A percentile compares a stretch with the other conserved stretches of the same genome.
Conservation (phyloP, 2,113 vertebrate genomes). For the Phyllostomus discolor region DNA sequence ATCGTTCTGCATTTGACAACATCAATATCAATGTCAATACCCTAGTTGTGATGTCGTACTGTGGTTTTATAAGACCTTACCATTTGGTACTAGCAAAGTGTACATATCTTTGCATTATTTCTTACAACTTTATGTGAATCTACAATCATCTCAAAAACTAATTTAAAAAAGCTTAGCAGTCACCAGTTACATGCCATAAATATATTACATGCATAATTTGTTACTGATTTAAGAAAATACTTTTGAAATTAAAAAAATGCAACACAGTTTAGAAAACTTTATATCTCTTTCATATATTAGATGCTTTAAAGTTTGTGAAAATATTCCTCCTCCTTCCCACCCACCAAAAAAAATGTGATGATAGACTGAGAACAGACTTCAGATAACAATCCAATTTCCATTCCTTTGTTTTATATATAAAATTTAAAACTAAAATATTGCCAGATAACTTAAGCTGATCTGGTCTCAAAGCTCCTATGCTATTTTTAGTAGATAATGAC, state of each 20-base stretch:
- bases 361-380: slow-evolving; percentile 48
- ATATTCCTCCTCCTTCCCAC: slow-evolving; percentile 55
- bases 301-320: slow-evolving; percentile 26
- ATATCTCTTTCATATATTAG: slow-evolving; percentile 46
- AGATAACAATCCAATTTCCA: neutral
- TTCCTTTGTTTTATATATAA: slow-evolving; percentile 15
- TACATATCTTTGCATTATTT: neutral
- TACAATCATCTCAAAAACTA: neutral
- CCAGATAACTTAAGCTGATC: neutral
- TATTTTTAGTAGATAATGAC: slow-evolving; percentile 27
- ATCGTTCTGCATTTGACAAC: neutral
- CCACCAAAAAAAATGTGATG: slow-evolving; percentile 51
- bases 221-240: slow-evolving; percentile 37
- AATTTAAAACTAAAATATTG: slow-evolving; percentile 26
- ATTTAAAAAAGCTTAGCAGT: neutral
- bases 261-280: slow-evolving; percentile 28
- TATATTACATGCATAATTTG: slow-evolving; percentile 26
- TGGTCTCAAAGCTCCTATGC: neutral
- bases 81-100: neutral
- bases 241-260: neutral
- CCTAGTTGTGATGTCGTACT: neutral
- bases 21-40: neutral
- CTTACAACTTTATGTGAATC: neutral
- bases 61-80: neutral
- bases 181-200: neutral